phyloP scores from a whole-genome alignment of 2,113 vertebrate genomes.

The Hippolais icterina region DNA sequence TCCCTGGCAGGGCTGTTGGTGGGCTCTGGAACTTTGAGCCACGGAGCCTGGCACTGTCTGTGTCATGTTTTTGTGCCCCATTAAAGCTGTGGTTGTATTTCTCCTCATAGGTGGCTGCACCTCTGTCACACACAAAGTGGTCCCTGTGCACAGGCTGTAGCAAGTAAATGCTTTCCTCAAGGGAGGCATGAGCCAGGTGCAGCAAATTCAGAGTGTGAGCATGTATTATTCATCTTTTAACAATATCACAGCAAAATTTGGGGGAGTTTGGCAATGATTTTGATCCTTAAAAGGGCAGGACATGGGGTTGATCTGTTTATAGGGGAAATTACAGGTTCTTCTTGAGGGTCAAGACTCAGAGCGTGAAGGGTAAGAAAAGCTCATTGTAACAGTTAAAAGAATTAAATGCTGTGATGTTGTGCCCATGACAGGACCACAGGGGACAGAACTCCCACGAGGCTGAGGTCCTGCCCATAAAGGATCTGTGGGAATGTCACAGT shows the following conservation, averaged over 20 bases:
- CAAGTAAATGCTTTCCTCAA: not conserved
- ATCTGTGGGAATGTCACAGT: fast-evolving
- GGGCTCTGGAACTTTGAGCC: not conserved
- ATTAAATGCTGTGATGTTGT: not conserved
- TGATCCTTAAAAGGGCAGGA: not conserved
- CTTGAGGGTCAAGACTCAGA: fast-evolving
- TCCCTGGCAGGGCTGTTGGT: not conserved
- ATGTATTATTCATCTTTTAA: not conserved
- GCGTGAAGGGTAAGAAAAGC: not conserved
- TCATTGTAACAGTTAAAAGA: not conserved
- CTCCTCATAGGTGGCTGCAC: not conserved
- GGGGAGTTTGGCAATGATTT: not conserved
- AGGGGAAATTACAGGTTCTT: not conserved
- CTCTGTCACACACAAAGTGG: not conserved
- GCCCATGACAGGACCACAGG: fast-evolving
- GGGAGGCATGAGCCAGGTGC: not conserved
- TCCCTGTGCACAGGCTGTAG: not conserved
- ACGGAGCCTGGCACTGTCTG: not conserved
- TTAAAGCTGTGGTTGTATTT: not conserved
- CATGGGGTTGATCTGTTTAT: fast-evolving
- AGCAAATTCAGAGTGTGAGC: not conserved
- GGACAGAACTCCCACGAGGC: fast-evolving
- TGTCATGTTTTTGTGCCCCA: not conserved
- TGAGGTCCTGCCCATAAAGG: fast-evolving
- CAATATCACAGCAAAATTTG: not conserved